Percentiles rank a stretch among this genome's conserved stretches.
phyloP scores from a whole-genome alignment of 2,113 vertebrate genomes.

The Xiphorhynchus elegans region DNA sequence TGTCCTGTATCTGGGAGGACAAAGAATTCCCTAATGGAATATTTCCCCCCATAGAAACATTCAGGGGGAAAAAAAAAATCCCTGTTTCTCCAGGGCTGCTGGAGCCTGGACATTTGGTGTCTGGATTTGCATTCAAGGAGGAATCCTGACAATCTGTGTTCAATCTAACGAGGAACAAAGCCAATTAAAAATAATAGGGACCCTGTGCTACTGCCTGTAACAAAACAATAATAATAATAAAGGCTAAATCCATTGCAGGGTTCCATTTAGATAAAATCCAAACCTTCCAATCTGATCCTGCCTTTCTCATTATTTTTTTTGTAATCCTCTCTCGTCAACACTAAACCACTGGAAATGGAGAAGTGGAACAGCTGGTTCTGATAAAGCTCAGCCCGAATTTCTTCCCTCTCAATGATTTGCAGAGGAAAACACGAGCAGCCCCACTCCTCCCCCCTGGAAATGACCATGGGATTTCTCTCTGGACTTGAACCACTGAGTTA shows the following conservation, averaged over 20 bases:
- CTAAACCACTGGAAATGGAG: neutral
- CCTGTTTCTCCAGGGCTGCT: neutral
- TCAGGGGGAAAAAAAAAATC: neutral
- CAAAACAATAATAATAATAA: neutral
- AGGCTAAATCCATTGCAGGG: neutral
- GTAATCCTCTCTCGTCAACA: neutral
- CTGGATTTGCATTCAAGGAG: neutral
- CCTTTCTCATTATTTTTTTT: neutral
- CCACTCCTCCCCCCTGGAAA: neutral
- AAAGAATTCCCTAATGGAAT: neutral
- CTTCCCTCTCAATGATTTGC: neutral
- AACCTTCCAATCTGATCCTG: neutral
- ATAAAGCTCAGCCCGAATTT: neutral
- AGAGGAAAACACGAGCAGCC: neutral
- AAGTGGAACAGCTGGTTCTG: neutral
- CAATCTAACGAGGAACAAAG: neutral
- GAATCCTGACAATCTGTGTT: neutral
- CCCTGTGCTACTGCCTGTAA: constrained; percentile 6
- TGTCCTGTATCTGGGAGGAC: neutral
- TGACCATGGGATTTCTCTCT: neutral
- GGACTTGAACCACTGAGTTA: neutral
- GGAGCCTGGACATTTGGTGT: neutral
- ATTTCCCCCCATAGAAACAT: neutral
- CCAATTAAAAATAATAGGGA: constrained; percentile 63
- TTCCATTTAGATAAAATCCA: neutral